Base-by-base conservation (phyloP, 1,140 invertebrate species). In the Yoshiicerus persimilis region DNA sequence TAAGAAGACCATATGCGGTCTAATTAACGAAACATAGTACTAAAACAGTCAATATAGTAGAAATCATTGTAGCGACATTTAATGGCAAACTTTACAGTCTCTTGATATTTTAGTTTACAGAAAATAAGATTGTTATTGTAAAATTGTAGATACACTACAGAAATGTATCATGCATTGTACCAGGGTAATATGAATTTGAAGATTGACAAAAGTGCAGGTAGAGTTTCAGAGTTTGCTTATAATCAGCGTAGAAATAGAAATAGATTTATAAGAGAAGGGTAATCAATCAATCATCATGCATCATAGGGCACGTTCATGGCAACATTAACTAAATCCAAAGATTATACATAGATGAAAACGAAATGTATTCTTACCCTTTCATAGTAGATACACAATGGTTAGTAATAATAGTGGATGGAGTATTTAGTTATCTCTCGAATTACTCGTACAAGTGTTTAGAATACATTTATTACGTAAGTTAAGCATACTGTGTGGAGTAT, bases 201-300 rank as follows among this genome's bases (percentile, higher is more conserved):
- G n/a, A n/a, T n/a, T n/a, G n/a, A n/a, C n/a, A n/a, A n/a, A 70
- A 70, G 13, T 11, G 27, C 5, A 9, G 3, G 4, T 30, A 9
- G 0, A 1, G 10, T 11, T 25, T 11, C n/a, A n/a, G 6, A 27
- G 23, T 27, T 27, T 30, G 9, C 16, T 30, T n/a, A 30, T 30
- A 30, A 70, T 27, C 11, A 47, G 41, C n/a, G 16, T 20, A 80
- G 13, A 11, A 10, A 36, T 36, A 23, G 30, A 23, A 77, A 36
- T 80, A 6, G n/a, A 38, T 80, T 36, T 80, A n/a, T n/a, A 5
- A 36, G 16, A 38, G 32, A 80, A 9, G 16, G 13, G 32, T n/a
- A n/a, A 80, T 80, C 75, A 80, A 80, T 80, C 75, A 80, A 80
- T 80, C 75, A 80, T 80, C 75, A n/a, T 80, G 75, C 34, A 80